Base-by-base conservation (phyloP, 2,797 vertebrate genomes). In the Oryzias dopingdopingensis region DNA sequence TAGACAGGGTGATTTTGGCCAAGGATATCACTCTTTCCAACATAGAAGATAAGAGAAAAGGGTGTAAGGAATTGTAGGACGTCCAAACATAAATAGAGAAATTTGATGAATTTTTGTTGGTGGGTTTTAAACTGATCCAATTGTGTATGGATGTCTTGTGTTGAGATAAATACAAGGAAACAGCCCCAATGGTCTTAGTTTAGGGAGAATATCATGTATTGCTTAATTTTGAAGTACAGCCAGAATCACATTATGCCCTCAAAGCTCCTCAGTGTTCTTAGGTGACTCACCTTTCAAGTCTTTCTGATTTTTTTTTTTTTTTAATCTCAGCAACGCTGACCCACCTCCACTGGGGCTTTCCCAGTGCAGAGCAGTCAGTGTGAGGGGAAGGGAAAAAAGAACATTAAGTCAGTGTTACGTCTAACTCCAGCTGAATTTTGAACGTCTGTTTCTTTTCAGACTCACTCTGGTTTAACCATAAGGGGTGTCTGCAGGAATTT, bases 11-110 rank as follows among this genome's bases (percentile, higher is more conserved):
- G 84, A 84, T 88, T 86, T 86, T 83, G 78, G 81, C 77, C 82
- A 77, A 86, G 86, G 82, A 89, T 86, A 84, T 88, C 86, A 86
- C 74, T 87, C 87, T 79, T 80, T 84, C 83, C 86, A 80, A 81
- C 67, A 60, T 60, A 51, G 61, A 41, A 86, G 88, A 86, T 86
- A 83, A 80, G 83, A 74, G 75, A 76, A 57, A 76, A 72, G 71
- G 46, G 65, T 70, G 73, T 56, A 53, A 56, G 67, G 70, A 15
- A 15, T 61, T 37, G 32, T 37, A 37, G 32, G 10, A 37, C 3
- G 10, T 37, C 12, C 10, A 37, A 12, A 37, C 32, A 37, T 37
- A 37, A 37, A 37, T 13, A 3, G 3, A 37, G 32, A 37, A 12
- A 13, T 12, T 37, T 60, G 12, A 55, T 62, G 70, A 77, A 64